phyloP scores from a whole-genome alignment of 1,140 invertebrate species.

The Drosophila athabasca region DNA sequence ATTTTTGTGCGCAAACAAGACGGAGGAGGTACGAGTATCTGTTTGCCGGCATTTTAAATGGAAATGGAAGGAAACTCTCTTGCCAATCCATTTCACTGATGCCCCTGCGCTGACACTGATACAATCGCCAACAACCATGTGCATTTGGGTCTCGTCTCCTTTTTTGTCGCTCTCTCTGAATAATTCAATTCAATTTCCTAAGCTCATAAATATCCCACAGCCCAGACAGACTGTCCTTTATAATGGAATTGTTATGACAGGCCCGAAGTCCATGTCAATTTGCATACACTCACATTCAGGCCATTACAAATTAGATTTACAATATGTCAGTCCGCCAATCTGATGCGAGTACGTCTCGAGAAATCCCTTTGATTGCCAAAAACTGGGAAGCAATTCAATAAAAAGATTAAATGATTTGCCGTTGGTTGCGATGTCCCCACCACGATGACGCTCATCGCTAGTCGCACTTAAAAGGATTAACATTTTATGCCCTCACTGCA shows the following conservation, averaged over 20 bases:
- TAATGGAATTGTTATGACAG: conserved; percentile 78
- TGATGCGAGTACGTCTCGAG: conserved; percentile 54
- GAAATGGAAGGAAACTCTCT: conserved; percentile 26
- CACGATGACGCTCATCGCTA: conserved; percentile 10
- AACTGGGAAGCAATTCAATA: conserved; percentile 55
- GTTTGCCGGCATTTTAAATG: background rate
- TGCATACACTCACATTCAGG: conserved; percentile 31
- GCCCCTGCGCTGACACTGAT: conserved; percentile 11
- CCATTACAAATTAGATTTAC: conserved; percentile 65
- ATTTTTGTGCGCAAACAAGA: conserved; percentile 15
- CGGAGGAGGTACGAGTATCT: background rate
- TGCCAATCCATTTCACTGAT: conserved; percentile 33
- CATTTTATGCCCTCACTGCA: conserved; percentile 63
- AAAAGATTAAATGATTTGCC: conserved; percentile 69
- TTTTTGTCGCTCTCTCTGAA: conserved; percentile 39
- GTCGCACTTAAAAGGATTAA: conserved; percentile 78
- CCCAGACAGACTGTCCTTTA: conserved; percentile 54
- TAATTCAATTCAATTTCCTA: conserved; percentile 74
- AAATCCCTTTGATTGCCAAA: conserved; percentile 51
- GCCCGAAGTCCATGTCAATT: conserved; percentile 42
- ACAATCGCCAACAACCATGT: conserved; percentile 35
- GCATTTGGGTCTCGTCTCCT: conserved; percentile 14
- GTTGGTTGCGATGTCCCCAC: conserved; percentile 12
- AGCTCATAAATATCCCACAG: conserved; percentile 56
- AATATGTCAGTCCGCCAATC: conserved; percentile 48